Conservation (phyloP, 2,888 invertebrate species). For the Salpingus planirostris region DNA sequence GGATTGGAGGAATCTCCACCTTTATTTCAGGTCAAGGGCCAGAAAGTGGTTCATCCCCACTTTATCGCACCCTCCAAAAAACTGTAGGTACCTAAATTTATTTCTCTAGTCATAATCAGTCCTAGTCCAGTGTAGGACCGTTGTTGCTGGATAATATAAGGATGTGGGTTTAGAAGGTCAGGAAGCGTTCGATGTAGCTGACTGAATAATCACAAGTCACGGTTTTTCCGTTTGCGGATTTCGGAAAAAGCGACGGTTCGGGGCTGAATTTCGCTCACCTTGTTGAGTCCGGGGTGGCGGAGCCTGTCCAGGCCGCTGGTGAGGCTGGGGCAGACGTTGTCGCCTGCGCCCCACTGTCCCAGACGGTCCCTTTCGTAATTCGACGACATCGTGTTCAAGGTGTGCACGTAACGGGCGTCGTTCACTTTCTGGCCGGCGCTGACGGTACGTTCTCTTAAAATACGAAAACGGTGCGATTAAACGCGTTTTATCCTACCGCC, state of each 20-base stretch:
- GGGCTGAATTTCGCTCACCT: slow-evolving; percentile 21
- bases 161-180: no score
- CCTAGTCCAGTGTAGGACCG: no score
- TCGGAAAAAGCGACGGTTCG: not conserved
- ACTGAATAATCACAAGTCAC: no score
- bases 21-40: no score
- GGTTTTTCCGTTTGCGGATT: not conserved
- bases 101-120: no score
- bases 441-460: not conserved
- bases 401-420: not conserved
- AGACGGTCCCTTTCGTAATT: slow-evolving; percentile 26
- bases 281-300: slow-evolving; percentile 25
- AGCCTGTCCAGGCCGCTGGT: slow-evolving; percentile 26
- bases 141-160: no score
- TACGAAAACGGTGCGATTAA: not conserved
- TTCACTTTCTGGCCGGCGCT: slow-evolving; percentile 4
- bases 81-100: no score
- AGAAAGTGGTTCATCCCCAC: no score
- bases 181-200: no score
- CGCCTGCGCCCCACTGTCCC: slow-evolving; percentile 26
- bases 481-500: no score
- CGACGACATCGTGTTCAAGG: slow-evolving; percentile 3
- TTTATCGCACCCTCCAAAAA: no score
- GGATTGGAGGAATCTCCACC: no score
- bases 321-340: slow-evolving; percentile 22